Percentiles rank a stretch among this genome's conserved stretches.
Evolutionary conservation across 2,888 invertebrate genomes (phyloP).

Genomic region (Bhutanitis thaidina): DNA sequence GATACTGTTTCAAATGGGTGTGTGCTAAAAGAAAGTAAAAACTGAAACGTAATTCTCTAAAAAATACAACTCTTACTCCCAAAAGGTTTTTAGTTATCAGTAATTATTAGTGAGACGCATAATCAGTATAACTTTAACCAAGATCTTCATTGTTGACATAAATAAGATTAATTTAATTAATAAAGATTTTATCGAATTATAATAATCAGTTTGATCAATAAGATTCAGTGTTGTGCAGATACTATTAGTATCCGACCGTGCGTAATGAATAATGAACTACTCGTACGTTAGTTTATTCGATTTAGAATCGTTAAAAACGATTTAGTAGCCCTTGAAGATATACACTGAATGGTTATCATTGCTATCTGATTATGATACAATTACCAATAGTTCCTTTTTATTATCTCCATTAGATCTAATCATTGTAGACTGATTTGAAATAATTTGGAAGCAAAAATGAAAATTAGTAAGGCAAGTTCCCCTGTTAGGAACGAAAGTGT

Average conservation of each 20-base stretch:
- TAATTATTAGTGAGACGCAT: too few species aligned
- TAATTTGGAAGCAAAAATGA: constrained; percentile 21
- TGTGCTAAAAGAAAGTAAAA: too few species aligned
- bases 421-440: constrained; percentile 12
- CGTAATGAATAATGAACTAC: constrained; percentile 7
- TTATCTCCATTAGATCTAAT: constrained; percentile 19
- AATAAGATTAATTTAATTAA: too few species aligned
- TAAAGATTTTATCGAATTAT: too few species aligned
- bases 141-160: too few species aligned
- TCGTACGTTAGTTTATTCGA: constrained; percentile 3
- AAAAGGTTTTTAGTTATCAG: too few species aligned
- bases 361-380: constrained; percentile 14
- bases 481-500: constrained; percentile 17
- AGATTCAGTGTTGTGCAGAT: background rate
- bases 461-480: constrained; percentile 9
- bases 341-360: constrained; percentile 10
- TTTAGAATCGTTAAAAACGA: constrained; percentile 12
- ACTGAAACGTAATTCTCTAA: too few species aligned
- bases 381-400: constrained; percentile 8
- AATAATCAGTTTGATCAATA: background rate
- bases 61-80: too few species aligned
- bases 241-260: constrained; percentile 4
- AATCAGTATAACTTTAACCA: too few species aligned
- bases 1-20: too few species aligned
- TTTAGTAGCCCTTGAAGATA: constrained; percentile 10